phyloP scores from a whole-genome alignment of 2,797 vertebrate species.

The Lateolabrax maculatus region DNA sequence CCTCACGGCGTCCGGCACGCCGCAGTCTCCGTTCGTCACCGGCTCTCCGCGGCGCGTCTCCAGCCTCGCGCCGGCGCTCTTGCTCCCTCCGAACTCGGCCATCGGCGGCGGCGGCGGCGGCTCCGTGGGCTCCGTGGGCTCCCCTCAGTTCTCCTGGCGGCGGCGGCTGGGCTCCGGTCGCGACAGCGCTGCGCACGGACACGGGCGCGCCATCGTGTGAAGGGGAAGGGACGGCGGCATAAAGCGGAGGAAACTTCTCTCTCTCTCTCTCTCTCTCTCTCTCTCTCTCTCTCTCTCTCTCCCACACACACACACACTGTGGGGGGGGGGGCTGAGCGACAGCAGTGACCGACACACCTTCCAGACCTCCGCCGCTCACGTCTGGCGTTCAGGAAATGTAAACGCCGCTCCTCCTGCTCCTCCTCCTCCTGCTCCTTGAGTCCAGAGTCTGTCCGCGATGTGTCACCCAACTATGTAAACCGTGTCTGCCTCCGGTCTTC shows the following conservation, averaged over 20 bases:
- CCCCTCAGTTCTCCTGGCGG: slow-evolving; percentile 31
- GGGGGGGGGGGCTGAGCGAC: slow-evolving; percentile 25
- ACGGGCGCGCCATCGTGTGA: slow-evolving; percentile 65
- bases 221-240: slow-evolving; percentile 33
- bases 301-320: neutral
- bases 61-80: slow-evolving; percentile 77
- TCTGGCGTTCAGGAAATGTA: slow-evolving; percentile 57
- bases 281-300: slow-evolving; percentile 30
- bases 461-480: neutral
- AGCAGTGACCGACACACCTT: slow-evolving; percentile 66
- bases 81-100: slow-evolving; percentile 89
- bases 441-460: neutral
- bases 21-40: slow-evolving; percentile 92
- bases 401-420: too few species aligned
- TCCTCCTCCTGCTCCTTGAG: too few species aligned
- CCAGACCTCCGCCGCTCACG: slow-evolving; percentile 29
- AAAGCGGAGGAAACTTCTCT: slow-evolving; percentile 67
- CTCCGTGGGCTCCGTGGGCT: slow-evolving; percentile 20
- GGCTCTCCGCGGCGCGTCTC: slow-evolving; percentile 82
- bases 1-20: slow-evolving; percentile 72
- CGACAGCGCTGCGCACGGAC: slow-evolving; percentile 41
- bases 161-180: slow-evolving; percentile 24
- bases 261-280: slow-evolving; percentile 44
- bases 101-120: slow-evolving; percentile 72
- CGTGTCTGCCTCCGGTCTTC: slow-evolving; percentile 2